Evolutionary conservation across 2,888 invertebrate species (phyloP).

Genomic region (Cylloceria caligata): DNA sequence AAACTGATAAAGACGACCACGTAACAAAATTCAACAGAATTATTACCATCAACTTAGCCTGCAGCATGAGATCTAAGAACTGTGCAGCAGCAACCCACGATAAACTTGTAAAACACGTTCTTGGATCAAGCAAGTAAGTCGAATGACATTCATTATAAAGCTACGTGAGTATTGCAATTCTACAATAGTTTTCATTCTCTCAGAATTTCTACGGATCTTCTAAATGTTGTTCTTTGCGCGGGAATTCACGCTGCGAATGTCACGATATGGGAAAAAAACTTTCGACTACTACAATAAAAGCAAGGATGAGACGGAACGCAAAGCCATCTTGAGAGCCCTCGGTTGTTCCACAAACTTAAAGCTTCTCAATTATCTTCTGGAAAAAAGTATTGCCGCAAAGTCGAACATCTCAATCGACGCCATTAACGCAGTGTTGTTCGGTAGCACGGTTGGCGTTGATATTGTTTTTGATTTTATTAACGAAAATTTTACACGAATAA

Average conservation of each 20-base stretch:
- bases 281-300: conserved; percentile 37
- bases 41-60: conserved; percentile 80
- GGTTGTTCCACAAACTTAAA: too few species aligned
- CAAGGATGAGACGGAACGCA: conserved; percentile 66
- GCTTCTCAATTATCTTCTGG: too few species aligned
- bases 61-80: conserved; percentile 79
- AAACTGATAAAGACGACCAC: conserved; percentile 74
- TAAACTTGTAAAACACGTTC: conserved; percentile 57
- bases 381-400: too few species aligned
- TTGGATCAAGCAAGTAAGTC: conserved; percentile 40
- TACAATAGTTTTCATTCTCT: conserved; percentile 72
- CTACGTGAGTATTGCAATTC: too few species aligned
- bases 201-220: conserved; percentile 85
- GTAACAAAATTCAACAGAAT: conserved; percentile 76
- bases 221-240: conserved; percentile 84
- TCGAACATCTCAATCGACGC: too few species aligned
- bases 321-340: too few species aligned
- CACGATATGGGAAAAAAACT: conserved; percentile 66
- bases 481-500: too few species aligned
- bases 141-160: conserved; percentile 18
- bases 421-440: too few species aligned
- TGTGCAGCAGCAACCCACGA: conserved; percentile 79
- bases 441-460: too few species aligned
- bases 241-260: conserved; percentile 79
- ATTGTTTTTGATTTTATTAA: too few species aligned